Evolutionary conservation across 2,113 vertebrate species (phyloP).

Genomic region (Todiramphus chloris): DNA sequence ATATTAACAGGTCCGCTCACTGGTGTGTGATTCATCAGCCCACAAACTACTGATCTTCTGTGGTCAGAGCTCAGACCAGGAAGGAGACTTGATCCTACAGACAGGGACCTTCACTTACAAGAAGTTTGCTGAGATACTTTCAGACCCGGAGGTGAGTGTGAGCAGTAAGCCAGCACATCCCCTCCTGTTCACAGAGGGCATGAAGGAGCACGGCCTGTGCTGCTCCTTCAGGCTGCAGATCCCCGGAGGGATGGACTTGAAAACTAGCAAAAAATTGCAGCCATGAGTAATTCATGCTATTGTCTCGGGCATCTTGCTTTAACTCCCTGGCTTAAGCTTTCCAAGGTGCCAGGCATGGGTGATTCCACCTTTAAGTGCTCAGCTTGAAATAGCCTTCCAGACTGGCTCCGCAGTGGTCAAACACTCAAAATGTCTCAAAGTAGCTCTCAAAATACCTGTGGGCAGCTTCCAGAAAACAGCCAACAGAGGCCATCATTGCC

Average conservation of each 20-base stretch:
- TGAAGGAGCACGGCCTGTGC: rapidly evolving
- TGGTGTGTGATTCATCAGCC: slow-evolving; percentile 84
- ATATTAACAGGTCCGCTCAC: slow-evolving; percentile 78
- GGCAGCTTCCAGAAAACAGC: not conserved
- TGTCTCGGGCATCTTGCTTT: not conserved
- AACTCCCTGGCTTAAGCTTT: not conserved
- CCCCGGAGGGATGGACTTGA: not conserved
- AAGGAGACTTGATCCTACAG: slow-evolving; percentile 87
- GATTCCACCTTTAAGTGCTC: not conserved
- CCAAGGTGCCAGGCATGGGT: not conserved
- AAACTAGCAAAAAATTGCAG: not conserved
- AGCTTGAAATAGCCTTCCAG: not conserved
- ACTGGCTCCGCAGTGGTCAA: not conserved
- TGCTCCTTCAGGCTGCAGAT: not conserved
- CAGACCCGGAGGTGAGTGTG: slow-evolving; percentile 82
- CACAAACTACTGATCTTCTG: slow-evolving; percentile 90
- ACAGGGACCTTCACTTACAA: slow-evolving; percentile 86
- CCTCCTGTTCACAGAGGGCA: not conserved
- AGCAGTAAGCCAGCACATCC: not conserved
- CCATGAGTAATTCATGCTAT: not conserved
- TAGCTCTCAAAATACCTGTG: not conserved
- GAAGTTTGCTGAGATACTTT: slow-evolving; percentile 85
- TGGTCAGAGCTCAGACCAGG: slow-evolving; percentile 89
- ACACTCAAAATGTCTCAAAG: not conserved
- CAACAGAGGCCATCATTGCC: not conserved